phyloP scores from a whole-genome alignment of 2,888 invertebrate genomes.

The Nasonovia ribisnigri region DNA sequence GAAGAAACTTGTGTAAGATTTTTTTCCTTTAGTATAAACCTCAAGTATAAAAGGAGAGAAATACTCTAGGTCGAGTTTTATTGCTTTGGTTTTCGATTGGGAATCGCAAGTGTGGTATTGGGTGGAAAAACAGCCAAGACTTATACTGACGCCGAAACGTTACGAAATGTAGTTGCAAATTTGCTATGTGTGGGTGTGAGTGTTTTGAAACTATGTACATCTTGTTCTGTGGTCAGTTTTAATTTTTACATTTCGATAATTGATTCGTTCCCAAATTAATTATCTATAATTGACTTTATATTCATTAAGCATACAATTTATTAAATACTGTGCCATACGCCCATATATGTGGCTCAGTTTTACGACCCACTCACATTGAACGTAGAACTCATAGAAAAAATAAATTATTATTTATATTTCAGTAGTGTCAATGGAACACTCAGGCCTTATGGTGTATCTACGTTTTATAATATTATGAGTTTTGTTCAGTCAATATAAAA shows the following conservation, averaged over 20 bases:
- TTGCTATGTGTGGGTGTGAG: not conserved
- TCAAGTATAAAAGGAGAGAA: conserved; percentile 40
- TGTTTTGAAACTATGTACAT: not conserved
- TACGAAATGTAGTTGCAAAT: not conserved
- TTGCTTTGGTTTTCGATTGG: conserved; percentile 45
- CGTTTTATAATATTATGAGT: not conserved
- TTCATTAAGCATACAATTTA: not conserved
- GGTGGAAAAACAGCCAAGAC: conserved; percentile 23
- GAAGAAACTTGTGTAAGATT: conserved; percentile 26
- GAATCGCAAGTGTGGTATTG: not conserved
- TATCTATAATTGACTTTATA: not conserved
- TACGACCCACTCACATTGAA: not conserved
- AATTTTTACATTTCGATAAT: not conserved
- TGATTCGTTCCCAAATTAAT: not conserved
- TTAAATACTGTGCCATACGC: not conserved
- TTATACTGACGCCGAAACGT: not conserved
- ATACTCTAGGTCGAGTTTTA: conserved; percentile 49
- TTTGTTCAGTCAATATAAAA: not conserved
- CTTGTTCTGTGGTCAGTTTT: not conserved
- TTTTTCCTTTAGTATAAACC: conserved; percentile 23
- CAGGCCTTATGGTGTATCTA: not conserved
- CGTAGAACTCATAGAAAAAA: not conserved
- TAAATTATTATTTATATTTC: not conserved
- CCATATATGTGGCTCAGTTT: not conserved
- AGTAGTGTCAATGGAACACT: not conserved